These are phyloP conservation scores for Drosophila pseudotalamancana DNA, from an alignment of 2,888 invertebrate genomes.

Conservation along the genomic window DNA sequence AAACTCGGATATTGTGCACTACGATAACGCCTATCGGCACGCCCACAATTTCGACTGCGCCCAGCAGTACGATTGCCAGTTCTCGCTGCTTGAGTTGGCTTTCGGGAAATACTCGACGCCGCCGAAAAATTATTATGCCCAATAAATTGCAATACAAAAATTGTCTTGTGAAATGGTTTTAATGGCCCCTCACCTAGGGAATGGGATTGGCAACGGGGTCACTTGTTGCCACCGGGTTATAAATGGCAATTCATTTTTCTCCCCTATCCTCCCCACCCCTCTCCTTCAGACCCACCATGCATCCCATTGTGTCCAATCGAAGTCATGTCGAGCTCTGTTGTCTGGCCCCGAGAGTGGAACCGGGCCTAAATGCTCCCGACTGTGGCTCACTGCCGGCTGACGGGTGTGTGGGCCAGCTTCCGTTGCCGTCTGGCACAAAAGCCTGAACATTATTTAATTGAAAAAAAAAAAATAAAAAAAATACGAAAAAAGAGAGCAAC, in stretches of 20 bases:
- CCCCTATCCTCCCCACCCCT: conserved; percentile 4
- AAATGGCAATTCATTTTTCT: conserved; percentile 73
- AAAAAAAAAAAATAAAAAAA: conserved; percentile 60
- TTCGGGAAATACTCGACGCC: conserved; percentile 86
- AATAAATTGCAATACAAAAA: conserved; percentile 63
- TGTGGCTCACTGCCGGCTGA: conserved; percentile 42
- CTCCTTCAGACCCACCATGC: neutral
- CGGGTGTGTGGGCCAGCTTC: conserved; percentile 43
- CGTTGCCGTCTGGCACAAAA: conserved; percentile 39
- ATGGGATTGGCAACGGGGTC: neutral
- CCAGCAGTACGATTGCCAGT: conserved; percentile 86
- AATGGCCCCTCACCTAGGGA: conserved; percentile 27
- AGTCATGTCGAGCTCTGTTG: conserved; percentile 25
- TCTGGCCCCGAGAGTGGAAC: conserved; percentile 26
- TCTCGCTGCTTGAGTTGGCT: conserved; percentile 90
- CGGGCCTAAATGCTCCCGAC: conserved; percentile 17
- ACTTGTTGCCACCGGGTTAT: conserved; percentile 63
- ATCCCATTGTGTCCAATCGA: conserved; percentile 18
- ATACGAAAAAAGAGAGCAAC: conserved; percentile 29
- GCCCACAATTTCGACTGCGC: conserved; percentile 86
- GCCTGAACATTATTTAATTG: conserved; percentile 67
- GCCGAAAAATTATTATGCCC: conserved; percentile 72
- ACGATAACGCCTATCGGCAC: conserved; percentile 88
- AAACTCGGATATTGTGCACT: conserved; percentile 87
- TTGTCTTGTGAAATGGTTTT: conserved; percentile 54